These are phyloP conservation scores for Podabrus alpinus DNA, from an alignment of 2,888 invertebrate genomes.

Conservation along the genomic window DNA sequence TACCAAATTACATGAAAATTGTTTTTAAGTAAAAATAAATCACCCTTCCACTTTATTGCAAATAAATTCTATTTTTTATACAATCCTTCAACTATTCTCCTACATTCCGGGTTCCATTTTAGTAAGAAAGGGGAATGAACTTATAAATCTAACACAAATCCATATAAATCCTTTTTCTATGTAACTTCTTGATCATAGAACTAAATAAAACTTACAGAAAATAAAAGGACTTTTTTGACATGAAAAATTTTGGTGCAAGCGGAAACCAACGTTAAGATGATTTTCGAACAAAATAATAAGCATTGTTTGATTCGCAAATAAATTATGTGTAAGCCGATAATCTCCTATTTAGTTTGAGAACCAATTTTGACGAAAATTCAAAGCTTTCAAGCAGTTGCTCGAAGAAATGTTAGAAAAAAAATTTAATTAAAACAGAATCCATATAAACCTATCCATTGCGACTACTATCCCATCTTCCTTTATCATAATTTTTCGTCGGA, in stretches of 20 bases:
- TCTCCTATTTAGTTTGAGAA: background rate
- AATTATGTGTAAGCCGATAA: background rate
- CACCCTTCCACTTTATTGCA: background rate
- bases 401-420: background rate
- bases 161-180: background rate
- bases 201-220: background rate
- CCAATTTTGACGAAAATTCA: background rate
- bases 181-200: background rate
- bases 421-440: background rate
- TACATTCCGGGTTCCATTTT: background rate
- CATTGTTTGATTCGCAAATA: background rate
- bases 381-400: background rate
- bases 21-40: no score
- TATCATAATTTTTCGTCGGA: background rate
- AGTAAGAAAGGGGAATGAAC: background rate
- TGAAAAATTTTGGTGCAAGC: background rate
- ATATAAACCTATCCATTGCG: background rate
- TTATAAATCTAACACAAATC: background rate
- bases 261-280: background rate
- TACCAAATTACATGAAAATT: no score
- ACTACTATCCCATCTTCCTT: background rate
- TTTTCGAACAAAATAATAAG: background rate
- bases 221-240: background rate
- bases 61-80: no score
- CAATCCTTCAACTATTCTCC: background rate